Base-by-base conservation (phyloP, 1,140 invertebrate genomes). In the Zaprionus ornatus region DNA sequence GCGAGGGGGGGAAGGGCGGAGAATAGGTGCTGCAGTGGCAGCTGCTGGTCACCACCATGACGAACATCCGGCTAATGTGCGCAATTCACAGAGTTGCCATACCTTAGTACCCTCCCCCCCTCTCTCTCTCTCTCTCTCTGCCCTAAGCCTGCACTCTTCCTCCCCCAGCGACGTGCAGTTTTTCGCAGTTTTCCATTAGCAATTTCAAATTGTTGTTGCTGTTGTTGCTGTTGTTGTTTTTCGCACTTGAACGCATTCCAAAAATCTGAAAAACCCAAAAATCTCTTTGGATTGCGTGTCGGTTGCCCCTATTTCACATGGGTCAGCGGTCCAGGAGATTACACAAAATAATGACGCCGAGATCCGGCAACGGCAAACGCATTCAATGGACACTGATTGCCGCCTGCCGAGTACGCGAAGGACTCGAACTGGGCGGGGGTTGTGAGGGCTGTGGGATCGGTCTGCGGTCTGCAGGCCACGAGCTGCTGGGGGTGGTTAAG, bases 301-400 rank as follows among this genome's bases (percentile, higher is more conserved):
- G 79, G 77, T 59, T 73, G 86, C 85, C 85, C 86, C 85, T 88
- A 88, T 90, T 90, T 88, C 84, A 90, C 84, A 88, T 90, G 81
- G 80, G 78, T 81, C 82, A 80, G 61, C 80, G 71, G 37, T 77
- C 52, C 62, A 54, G 45, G 57, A 68, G 67, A 85, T 87, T 88
- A 90, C 72, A 81, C 65, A 76, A 73, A 88, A 88, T 88, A 88
- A 88, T 88, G 84, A 79, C 81, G 85, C 83, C 80, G 75, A 87
- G 88, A 87, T 87, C 83, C 84, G 83, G 83, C 77, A 77, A 67
- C 21, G 72, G 65, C 48, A 55, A 74, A 54, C 60, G 54, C 67
- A 65, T 52, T 69, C 73, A 77, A 88, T 80, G 74, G 56, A 54
- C 80, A 64, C 65, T 87, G 83, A 87, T 88, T 87, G 83, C 85